Evolutionary conservation across 2,797 vertebrate species (phyloP).

Genomic region (Pterois miles): DNA sequence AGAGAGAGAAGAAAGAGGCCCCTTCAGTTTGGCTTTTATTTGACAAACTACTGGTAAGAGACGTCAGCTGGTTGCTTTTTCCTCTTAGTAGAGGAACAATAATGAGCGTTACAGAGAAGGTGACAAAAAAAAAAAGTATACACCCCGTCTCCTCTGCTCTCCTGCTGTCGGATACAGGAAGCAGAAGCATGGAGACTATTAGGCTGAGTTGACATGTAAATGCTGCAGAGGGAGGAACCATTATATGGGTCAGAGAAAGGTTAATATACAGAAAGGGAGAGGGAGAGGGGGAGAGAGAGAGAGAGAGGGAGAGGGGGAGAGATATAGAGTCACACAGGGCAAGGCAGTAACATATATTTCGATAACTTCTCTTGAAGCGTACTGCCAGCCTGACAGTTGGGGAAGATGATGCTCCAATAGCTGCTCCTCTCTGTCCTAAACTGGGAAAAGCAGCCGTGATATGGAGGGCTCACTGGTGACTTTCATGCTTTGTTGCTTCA

Average conservation of each 20-base stretch:
- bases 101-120: neutral
- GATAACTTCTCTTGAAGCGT: constrained; percentile 18
- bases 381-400: neutral
- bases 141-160: neutral
- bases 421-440: constrained; percentile 1
- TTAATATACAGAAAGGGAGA: constrained; percentile 51
- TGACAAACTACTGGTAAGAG: neutral
- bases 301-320: neutral
- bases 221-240: constrained; percentile 58
- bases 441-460: constrained; percentile 1
- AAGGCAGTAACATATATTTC: constrained; percentile 39
- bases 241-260: constrained; percentile 71
- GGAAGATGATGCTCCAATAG: neutral
- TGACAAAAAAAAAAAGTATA: neutral
- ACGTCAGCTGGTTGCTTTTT: neutral
- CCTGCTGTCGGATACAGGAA: constrained; percentile 55
- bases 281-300: constrained; percentile 10
- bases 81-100: neutral
- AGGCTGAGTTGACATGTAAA: constrained; percentile 64
- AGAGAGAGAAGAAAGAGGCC: neutral
- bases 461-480: constrained; percentile 22
- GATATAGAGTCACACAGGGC: neutral
- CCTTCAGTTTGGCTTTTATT: neutral
- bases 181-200: constrained; percentile 52
- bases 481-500: constrained; percentile 38